Percentiles rank a stretch among this genome's conserved stretches.
Conservation (phyloP, 2,888 invertebrate genomes). For the Drosophila differens region DNA sequence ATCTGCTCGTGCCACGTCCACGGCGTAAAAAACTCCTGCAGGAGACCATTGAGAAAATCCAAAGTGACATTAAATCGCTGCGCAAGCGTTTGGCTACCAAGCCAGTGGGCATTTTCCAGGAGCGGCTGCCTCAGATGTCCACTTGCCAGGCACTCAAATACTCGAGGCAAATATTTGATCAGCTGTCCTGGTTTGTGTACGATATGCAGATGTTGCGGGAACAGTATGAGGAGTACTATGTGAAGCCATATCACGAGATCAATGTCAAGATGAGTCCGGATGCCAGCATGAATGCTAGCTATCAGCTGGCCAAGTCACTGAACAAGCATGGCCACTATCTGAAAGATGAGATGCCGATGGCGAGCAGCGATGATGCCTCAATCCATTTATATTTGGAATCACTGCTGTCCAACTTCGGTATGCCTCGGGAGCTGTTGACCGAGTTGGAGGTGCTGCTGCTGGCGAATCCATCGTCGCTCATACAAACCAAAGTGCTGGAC, state of each 20-base stretch:
- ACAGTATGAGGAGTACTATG: constrained; percentile 74
- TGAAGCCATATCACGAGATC: constrained; percentile 63
- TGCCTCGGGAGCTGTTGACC: constrained; percentile 52
- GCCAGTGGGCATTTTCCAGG: constrained; percentile 74
- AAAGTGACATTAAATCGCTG: constrained; percentile 58
- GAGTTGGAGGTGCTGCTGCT: constrained; percentile 57
- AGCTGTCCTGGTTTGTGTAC: constrained; percentile 78
- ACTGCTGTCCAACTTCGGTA: constrained; percentile 64
- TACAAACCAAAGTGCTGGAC: constrained; percentile 51
- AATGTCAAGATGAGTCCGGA: constrained; percentile 62
- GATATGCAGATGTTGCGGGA: constrained; percentile 76
- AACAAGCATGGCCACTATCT: constrained; percentile 68
- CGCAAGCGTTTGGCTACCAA: constrained; percentile 67
- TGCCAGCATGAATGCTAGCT: constrained; percentile 36
- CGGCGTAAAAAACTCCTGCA: constrained; percentile 54
- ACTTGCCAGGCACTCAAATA: constrained; percentile 65
- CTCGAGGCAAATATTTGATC: constrained; percentile 70
- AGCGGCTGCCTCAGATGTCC: constrained; percentile 78
- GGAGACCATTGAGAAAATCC: constrained; percentile 59
- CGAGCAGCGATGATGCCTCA: constrained; percentile 55
- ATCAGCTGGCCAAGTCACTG: constrained; percentile 54
- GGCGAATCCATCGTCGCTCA: constrained; percentile 43
- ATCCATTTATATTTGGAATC: constrained; percentile 76
- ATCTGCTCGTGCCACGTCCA: constrained; percentile 71
- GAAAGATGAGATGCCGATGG: constrained; percentile 49